Base-by-base conservation (phyloP, 2,113 vertebrate genomes). In the Cephalophus harveyi region DNA sequence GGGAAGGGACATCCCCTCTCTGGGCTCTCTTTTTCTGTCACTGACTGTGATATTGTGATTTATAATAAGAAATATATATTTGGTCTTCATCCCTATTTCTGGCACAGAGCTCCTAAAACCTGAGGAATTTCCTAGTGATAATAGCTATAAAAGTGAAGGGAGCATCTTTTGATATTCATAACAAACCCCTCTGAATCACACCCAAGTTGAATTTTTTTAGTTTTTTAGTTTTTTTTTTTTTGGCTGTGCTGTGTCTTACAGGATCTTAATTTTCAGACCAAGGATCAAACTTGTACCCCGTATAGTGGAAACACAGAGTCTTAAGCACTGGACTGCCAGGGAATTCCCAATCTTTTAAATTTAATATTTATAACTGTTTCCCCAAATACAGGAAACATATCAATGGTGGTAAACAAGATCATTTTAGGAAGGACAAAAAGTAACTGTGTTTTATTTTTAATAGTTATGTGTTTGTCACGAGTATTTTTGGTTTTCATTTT, bases 401-500 rank as follows among this genome's bases (percentile, higher is more conserved):
- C 89, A 78, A 8, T 48, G 25, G 23, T 86, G 11, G 67, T 23
- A 87, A 36, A 91, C 28, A n/a, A 79, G 55, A 64, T 79, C 16
- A 86, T 67, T 67, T 89, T 82, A 67, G 23, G 50, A 82, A 89
- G 33, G 46, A 79, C 17, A 87, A 36, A 43, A 64, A 94, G n/a
- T 83, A 89, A 83, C 25, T 25, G 21, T 25, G 40, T 64, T 92
- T 95, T 87, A 55, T 83, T 91, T 87, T 71, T 71, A 67, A 67
- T 4, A 64, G 81, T 86, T 79, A 30, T 59, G 4, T 54, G 43
- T 87, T 94, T 40, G 91, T 86, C 85, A 59, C 30, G 79, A 59
- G 50, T 94, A 86, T 64, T 83, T 88, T 52, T 48, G 48, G 33
- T 67, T 94, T 96, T 96, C 57, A 81, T 59, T 81, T 90, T 96